A percentile compares a stretch with the other conserved stretches of the same genome.
phyloP scores from a whole-genome alignment of 2,888 invertebrate genomes.

The Lycocerus yunnanus region DNA sequence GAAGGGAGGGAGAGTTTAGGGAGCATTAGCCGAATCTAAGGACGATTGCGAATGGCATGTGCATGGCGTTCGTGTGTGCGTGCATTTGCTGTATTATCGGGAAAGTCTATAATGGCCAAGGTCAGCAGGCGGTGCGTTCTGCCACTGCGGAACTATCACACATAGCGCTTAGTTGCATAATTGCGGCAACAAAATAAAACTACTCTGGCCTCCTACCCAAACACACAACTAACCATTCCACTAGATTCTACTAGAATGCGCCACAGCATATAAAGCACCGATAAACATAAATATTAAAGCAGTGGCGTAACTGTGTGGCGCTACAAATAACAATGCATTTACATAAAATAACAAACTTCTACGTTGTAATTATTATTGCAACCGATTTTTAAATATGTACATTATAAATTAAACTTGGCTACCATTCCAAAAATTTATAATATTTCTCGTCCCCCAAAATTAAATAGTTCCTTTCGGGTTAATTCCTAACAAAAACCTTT shows the following conservation, averaged over 20 bases:
- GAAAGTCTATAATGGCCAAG: constrained; percentile 35
- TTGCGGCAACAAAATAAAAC: constrained; percentile 30
- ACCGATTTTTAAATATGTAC: no score
- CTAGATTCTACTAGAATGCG: constrained; percentile 27
- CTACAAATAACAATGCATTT: neutral
- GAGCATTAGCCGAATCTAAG: constrained; percentile 69
- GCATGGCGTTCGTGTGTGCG: constrained; percentile 59
- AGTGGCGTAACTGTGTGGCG: neutral
- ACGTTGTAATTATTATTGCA: neutral
- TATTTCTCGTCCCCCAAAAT: no score
- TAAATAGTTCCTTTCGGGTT: no score
- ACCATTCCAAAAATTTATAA: no score
- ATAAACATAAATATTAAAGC: neutral
- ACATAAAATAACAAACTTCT: neutral
- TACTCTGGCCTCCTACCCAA: constrained; percentile 10
- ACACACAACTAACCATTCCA: constrained; percentile 5
- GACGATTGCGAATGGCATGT: constrained; percentile 60
- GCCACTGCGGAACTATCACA: constrained; percentile 33
- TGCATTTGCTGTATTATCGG: constrained; percentile 36
- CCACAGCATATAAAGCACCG: constrained; percentile 8
- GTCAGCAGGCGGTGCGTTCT: constrained; percentile 33
- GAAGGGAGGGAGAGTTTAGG: constrained; percentile 60
- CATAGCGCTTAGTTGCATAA: constrained; percentile 30
- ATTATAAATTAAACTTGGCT: no score
- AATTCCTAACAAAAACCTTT: no score